phyloP scores from a whole-genome alignment of 2,113 vertebrate species.

The Corvus cornix region DNA sequence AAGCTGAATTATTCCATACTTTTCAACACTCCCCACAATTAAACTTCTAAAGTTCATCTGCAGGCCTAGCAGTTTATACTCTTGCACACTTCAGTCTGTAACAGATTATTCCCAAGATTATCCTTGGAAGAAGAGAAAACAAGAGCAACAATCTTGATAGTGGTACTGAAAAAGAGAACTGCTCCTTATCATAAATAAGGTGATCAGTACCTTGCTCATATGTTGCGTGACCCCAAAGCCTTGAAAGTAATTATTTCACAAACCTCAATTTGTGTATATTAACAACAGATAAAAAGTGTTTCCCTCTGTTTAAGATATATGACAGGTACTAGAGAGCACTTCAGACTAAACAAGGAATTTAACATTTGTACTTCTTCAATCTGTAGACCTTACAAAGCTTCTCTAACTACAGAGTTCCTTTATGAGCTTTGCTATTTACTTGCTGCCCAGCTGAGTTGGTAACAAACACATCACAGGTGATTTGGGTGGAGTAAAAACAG shows the following conservation, averaged over 20 bases:
- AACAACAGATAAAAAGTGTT: neutral
- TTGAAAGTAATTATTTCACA: neutral
- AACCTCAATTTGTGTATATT: neutral
- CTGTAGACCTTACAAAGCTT: neutral
- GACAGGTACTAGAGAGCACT: neutral
- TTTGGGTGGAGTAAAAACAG: neutral
- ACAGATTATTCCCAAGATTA: neutral
- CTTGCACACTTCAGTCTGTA: neutral
- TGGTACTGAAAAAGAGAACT: neutral
- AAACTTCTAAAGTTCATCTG: neutral
- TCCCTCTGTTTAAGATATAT: neutral
- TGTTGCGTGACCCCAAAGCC: neutral
- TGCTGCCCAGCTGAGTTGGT: neutral
- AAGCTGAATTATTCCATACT: neutral
- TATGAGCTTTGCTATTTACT: neutral
- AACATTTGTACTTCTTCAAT: neutral
- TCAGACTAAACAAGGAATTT: neutral
- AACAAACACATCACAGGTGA: neutral
- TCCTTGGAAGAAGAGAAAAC: neutral
- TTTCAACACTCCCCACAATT: neutral
- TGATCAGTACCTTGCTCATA: neutral
- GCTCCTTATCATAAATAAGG: neutral
- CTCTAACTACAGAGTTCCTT: neutral
- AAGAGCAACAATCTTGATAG: neutral
- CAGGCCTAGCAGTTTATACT: neutral